Evolutionary conservation across 2,888 invertebrate species (phyloP), one percentile per base, ranked within the genome.

Genomic region (Alloplasta piceator): DNA sequence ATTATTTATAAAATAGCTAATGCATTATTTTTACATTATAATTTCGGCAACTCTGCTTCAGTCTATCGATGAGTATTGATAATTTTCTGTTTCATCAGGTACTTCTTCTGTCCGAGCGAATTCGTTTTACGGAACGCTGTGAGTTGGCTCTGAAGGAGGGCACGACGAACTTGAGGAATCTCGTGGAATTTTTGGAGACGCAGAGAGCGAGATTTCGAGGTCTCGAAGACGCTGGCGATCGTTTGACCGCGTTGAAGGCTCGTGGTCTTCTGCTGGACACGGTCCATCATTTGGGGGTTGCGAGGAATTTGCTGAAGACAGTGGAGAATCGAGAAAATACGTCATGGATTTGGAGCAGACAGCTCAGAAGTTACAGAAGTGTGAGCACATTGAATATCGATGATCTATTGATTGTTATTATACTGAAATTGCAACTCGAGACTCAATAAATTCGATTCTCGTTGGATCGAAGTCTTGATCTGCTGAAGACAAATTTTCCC

Each of bases 331-430:
- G 87, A 4, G 89, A 89, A 43, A 88, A 86, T 39, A 84, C 89
- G 0, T 83, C 79, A 4, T 99, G 99, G 99, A 93, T 95, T 64
- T 99, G 99, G 99, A 96, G 97, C 92, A 97, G 97, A 92, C 99
- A 99, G 91, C 94, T 99, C 61, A 95, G 98, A 95, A 89, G 87
- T 68, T 92, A 92, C 48, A 90, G 85, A 81, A 86, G 76, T 5
- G 91, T 90, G 73, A 85, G 83, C 83, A 7, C 39, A 38, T 55
- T 73, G 6, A 86, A 85, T 9, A 56, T 7, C 56, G 75, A 14
- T 36, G 39, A 80, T 39, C 10, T 2, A 43, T 43, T 43, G 10
- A 52, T 52, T 26, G 3, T 26, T 26, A 2, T n/a, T n/a, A n/a
- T n/a, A n/a, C 1, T 26, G 26, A 26, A 26, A 2, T 1, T 26